Evolutionary conservation across 2,797 vertebrate species (phyloP), one percentile per base, ranked within the genome.

Genomic region (Mormyrus hasselquistii): DNA sequence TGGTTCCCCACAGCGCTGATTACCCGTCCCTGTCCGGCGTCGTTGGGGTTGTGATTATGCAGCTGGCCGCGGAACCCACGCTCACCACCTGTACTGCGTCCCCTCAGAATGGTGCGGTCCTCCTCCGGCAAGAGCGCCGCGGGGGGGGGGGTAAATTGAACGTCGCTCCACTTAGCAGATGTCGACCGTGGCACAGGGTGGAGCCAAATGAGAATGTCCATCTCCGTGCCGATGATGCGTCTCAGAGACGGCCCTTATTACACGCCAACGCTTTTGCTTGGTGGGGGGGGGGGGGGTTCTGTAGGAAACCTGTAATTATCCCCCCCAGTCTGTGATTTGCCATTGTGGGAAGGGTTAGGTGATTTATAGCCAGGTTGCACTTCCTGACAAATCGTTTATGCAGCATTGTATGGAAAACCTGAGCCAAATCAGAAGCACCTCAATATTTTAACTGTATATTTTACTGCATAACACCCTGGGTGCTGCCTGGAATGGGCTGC

Each of bases 11-110:
- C 59, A 34, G 89, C 25, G 69, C 87, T 65, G 34, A 87, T 88
- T 83, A 87, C 49, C 62, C 57, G 22, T 22, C 14, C 59, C 76
- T 19, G 79, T 88, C 76, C 47, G 55, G 22, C 49, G 62, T 86
- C 50, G 49, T 57, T 73, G 73, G 12, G 83, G 8, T 69, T 88
- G 69, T 29, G 84, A 90, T 90, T 90, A 90, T 90, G 83, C 57
- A 87, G 90, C 82, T 79, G 82, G 65, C 47, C 47, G 8, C 25
- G 25, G 7, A 49, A 25, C 25, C 38, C 62, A 76, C 86, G 79
- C 89, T 88, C 86, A 53, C 89, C 89, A 90, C 88, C 89, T 90
- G 90, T 86, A 90, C 89, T 59, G 86, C 53, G 25, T 55, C 88
- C 89, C 50, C 87, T 44, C 88, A 52, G 47, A 55, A 16, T 12